Evolutionary conservation across 2,797 vertebrate genomes (phyloP).

Genomic region (Catostomus latipinnis): DNA sequence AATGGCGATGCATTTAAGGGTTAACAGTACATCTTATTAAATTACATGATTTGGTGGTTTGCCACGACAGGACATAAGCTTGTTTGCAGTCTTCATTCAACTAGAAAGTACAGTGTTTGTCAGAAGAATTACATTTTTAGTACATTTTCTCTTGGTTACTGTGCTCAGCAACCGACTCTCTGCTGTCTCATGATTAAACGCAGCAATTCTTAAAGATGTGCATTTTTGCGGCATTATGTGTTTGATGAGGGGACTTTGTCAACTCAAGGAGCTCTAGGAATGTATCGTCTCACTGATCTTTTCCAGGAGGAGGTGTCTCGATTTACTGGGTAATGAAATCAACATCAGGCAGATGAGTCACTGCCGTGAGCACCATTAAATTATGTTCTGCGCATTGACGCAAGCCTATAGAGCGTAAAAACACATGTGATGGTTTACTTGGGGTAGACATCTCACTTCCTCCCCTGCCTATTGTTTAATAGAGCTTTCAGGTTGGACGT

Average conservation of each 20-base stretch:
- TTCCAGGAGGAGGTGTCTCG: slow-evolving; percentile 25
- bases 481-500: background rate
- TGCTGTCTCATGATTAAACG: background rate
- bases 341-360: slow-evolving; percentile 28
- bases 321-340: slow-evolving; percentile 56
- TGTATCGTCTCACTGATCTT: slow-evolving; percentile 33
- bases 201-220: background rate
- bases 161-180: slow-evolving; percentile 17
- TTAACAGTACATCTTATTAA: too few relatives aligned
- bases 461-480: background rate
- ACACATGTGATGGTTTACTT: slow-evolving; percentile 39
- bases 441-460: slow-evolving; percentile 16
- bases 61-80: too few relatives aligned
- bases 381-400: slow-evolving; percentile 3
- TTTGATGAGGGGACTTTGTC: slow-evolving; percentile 5
- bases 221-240: background rate
- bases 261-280: slow-evolving; percentile 3
- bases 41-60: too few relatives aligned
- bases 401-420: slow-evolving; percentile 41
- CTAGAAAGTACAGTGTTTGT: slow-evolving; percentile 29
- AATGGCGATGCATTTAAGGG: too few relatives aligned
- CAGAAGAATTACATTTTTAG: slow-evolving; percentile 6
- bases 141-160: background rate
- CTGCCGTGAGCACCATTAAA: slow-evolving; percentile 1
- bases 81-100: slow-evolving; percentile 11